A percentile compares a stretch with the other conserved stretches of the same genome.
Conservation (phyloP, 2,888 invertebrate species). For the Ecliptopera silaceata region DNA sequence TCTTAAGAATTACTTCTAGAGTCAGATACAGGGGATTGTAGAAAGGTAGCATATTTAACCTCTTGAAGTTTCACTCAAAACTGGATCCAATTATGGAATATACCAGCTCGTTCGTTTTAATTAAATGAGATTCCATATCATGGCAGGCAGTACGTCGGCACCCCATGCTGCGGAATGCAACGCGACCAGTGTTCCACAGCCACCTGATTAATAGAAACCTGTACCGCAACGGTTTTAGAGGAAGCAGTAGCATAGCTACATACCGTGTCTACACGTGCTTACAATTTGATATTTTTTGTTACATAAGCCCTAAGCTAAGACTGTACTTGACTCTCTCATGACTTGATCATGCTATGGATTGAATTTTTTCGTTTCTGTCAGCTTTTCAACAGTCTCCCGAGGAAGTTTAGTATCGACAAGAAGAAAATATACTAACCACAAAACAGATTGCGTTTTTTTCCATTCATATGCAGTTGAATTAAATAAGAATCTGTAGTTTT, state of each 20-base stretch:
- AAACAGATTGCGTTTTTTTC: too few relatives aligned
- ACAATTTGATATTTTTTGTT: not conserved
- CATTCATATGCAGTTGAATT: too few relatives aligned
- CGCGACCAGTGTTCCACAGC: conserved; percentile 30
- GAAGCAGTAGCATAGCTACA: conserved; percentile 7
- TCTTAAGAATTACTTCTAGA: not conserved
- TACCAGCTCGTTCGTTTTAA: conserved; percentile 17
- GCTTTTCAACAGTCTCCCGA: too few relatives aligned
- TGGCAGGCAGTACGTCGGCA: conserved; percentile 21
- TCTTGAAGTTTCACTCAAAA: not conserved
- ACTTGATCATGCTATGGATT: too few relatives aligned
- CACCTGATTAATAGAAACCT: conserved; percentile 32
- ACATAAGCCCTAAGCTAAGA: too few relatives aligned
- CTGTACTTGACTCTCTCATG: too few relatives aligned
- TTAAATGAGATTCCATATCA: conserved; percentile 31
- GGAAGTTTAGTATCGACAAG: too few relatives aligned
- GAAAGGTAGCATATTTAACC: not conserved
- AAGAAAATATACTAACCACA: too few relatives aligned
- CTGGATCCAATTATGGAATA: conserved; percentile 12
- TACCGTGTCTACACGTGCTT: too few relatives aligned
- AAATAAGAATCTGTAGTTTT: too few relatives aligned
- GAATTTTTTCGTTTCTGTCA: too few relatives aligned
- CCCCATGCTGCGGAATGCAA: conserved; percentile 36
- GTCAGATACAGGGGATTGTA: not conserved
- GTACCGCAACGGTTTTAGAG: conserved; percentile 18